A percentile compares a stretch with the other conserved stretches of the same genome.
phyloP scores from a whole-genome alignment of 2,888 invertebrate species.

The Synergus laeviventris region DNA sequence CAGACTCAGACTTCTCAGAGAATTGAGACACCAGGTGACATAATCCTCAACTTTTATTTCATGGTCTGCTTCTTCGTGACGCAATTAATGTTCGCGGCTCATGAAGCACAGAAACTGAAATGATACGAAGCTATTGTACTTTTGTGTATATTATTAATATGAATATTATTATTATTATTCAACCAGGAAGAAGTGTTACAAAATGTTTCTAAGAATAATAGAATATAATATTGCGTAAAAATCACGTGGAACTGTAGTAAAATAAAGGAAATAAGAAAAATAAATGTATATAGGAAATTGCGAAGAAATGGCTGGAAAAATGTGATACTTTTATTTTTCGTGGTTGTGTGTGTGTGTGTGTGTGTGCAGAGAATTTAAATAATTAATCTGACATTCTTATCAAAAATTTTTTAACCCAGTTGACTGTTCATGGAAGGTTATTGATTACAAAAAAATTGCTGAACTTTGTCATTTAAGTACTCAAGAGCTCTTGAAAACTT shows the following conservation, averaged over 20 bases:
- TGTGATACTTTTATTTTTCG: neutral
- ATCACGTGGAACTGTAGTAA: too few relatives aligned
- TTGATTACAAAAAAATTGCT: neutral
- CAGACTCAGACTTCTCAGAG: neutral
- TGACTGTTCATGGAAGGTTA: neutral
- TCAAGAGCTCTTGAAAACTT: neutral
- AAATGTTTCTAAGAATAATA: too few relatives aligned
- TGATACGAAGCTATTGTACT: neutral
- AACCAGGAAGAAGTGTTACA: too few relatives aligned
- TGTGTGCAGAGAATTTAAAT: neutral
- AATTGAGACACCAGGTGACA: neutral
- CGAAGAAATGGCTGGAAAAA: neutral
- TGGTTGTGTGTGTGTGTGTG: too few relatives aligned
- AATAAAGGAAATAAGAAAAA: too few relatives aligned
- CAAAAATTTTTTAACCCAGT: neutral
- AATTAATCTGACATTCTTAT: neutral
- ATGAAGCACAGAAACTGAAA: neutral
- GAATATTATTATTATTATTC: too few relatives aligned
- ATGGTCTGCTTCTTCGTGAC: neutral
- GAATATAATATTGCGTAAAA: too few relatives aligned
- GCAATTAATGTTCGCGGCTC: neutral
- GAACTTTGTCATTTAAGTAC: neutral
- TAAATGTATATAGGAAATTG: too few relatives aligned
- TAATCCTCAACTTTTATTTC: slow-evolving; percentile 3
- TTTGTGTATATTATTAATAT: neutral